Base-by-base conservation (phyloP, 2,113 vertebrate genomes). In the Pluvialis apricaria region DNA sequence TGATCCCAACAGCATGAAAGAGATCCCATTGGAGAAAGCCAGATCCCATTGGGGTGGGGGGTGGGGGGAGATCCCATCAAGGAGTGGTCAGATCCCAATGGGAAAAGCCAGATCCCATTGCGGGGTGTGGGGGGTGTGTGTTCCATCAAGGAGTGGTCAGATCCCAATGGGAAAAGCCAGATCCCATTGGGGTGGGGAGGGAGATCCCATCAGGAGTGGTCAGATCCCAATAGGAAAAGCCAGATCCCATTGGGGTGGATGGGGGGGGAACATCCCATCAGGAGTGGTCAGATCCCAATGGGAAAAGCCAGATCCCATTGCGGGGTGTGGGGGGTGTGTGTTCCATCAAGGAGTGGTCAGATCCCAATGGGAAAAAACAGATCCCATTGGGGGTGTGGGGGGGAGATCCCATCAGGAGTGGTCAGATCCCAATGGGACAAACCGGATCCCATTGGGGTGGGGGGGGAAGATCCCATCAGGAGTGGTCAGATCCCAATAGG, bases 211-310 rank as follows among this genome's bases (percentile, higher is more conserved):
- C 32, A 47, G 22, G 19, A 86, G 1, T 8, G 7, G 28, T 29
- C 11, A 51, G 8, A 58, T 68, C 52, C n/a, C 34, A 8, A 0
- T 10, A 19, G 18, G 44, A 31, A 94, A 65, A 54, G 22, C 11
- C 29, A 45, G 75, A 70, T 69, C 1, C 0, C 4, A n/a, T 5
- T 21, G n/a, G 9, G 2, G 28, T 6, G 15, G n/a, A n/a, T n/a
- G n/a, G n/a, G n/a, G 3, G 7, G 31, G 34, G 18, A 13, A 71
- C 25, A 66, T 70, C n/a, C 34, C 25, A 11, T 49, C 4, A 62
- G 36, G 11, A 72, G 3, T 3, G 5, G 12, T 40, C 16, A 68
- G 31, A 14, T 40, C 44, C 10, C 34, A 22, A 0, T 2, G 6
- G 44, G 38, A 70, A 65, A 70, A 58, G 28, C 9, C 26, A 32